Evolutionary conservation across 2,888 invertebrate genomes (phyloP), one percentile per base, ranked within the genome.

Genomic region (Biston stratarius): DNA sequence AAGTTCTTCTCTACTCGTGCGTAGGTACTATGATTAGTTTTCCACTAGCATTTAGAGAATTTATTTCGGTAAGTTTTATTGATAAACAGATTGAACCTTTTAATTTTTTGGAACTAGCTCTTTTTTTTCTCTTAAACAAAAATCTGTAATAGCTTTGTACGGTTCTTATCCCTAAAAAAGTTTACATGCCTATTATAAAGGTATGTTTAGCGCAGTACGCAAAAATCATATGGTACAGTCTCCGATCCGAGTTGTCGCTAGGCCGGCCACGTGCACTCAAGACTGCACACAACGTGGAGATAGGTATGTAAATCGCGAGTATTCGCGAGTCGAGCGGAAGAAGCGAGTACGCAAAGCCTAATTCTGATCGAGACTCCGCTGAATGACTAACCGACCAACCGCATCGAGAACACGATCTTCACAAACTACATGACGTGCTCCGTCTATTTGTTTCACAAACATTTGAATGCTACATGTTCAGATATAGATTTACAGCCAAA

Each of bases 231-330:
- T 83, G 83, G 82, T 77, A 84, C 83, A 81, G 81, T n/a, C 78
- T 78, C 73, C 71, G 75, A 59, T 45, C 69, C 72, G 65, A 71
- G 74, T 77, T 76, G 81, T 75, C 78, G 79, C 76, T 77, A 80
- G 79, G 78, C 78, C 75, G 80, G 77, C 85, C 88, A 88, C 88
- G 86, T 86, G 89, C 85, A 77, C 74, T 71, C 80, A 80, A 80
- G 83, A 83, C 82, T 78, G 65, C 71, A 38, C 71, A 71, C 71
- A 69, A 80, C 81, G 82, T 81, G 81, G 82, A 85, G 86, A 87
- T 88, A 85, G 86, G 87, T 88, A 92, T 88, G 88, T 81, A 87
- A 90, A 90, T 91, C 75, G 81, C 71, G 67, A 77, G 38, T 38
- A 90, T 90, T 91, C 75, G 80, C 71, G 66, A 77, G 63, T 69